Percentiles rank a stretch among this genome's conserved stretches.
These are phyloP conservation scores for Excalfactoria chinensis DNA, from an alignment of 2,113 vertebrate genomes.

Conservation along the genomic window DNA sequence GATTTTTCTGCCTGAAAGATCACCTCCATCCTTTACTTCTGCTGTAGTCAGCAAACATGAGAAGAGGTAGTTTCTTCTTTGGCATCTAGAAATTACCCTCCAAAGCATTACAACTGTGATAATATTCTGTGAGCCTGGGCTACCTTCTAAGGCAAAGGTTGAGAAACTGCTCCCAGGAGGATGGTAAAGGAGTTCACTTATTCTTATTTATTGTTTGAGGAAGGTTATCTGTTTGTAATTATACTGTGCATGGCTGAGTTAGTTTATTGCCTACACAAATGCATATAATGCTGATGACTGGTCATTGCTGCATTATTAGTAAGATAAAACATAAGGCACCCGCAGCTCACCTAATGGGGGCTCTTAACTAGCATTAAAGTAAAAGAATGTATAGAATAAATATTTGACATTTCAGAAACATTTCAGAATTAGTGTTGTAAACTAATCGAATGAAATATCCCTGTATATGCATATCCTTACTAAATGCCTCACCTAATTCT, in stretches of 20 bases:
- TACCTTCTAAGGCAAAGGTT: background rate
- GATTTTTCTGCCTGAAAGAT: background rate
- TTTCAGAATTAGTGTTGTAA: background rate
- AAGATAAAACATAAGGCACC: background rate
- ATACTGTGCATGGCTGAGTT: background rate
- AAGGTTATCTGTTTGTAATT: conserved; percentile 30
- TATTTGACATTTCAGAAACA: background rate
- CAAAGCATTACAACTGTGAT: background rate
- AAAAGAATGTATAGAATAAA: background rate
- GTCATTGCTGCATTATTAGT: background rate
- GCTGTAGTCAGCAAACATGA: background rate
- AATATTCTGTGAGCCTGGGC: background rate
- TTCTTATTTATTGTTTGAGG: background rate
- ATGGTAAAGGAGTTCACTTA: background rate
- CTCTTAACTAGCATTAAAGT: background rate
- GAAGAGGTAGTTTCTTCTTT: background rate
- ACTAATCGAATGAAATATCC: background rate
- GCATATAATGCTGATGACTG: background rate
- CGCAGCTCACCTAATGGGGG: background rate
- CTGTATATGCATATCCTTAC: background rate
- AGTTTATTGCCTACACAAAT: background rate
- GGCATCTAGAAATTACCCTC: background rate
- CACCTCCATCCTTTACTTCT: background rate
- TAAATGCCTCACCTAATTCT: background rate
- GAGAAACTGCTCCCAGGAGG: background rate